phyloP scores from a whole-genome alignment of 2,113 vertebrate genomes.

The Cairina moschata region DNA sequence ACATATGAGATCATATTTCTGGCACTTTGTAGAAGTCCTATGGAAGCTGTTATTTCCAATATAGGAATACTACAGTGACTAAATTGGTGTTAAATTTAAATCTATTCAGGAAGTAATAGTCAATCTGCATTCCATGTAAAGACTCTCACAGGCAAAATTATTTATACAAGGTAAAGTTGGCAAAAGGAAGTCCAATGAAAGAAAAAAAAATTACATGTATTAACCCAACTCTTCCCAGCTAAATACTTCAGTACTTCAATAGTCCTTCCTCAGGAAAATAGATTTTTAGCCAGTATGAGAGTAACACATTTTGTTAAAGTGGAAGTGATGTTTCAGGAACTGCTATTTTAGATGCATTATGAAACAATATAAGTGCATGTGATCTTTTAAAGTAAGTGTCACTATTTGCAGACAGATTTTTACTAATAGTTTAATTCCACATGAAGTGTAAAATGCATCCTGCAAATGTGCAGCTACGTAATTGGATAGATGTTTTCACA shows the following conservation, averaged over 20 bases:
- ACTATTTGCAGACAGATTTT: conserved; percentile 66
- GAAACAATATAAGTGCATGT: conserved; percentile 59
- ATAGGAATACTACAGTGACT: conserved; percentile 78
- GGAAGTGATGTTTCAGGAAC: conserved; percentile 58
- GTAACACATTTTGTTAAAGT: conserved; percentile 59
- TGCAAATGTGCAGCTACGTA: conserved; percentile 49
- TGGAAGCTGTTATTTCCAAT: conserved; percentile 81
- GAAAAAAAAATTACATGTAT: conserved; percentile 65
- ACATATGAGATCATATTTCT: conserved; percentile 84
- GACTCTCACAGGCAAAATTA: conserved; percentile 79
- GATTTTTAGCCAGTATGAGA: conserved; percentile 41
- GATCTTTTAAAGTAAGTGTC: conserved; percentile 60
- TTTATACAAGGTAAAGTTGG: conserved; percentile 81
- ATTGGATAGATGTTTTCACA: conserved; percentile 63
- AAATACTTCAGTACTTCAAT: conserved; percentile 42
- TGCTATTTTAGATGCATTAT: conserved; percentile 65
- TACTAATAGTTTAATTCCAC: conserved; percentile 61
- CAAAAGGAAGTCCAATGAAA: conserved; percentile 76
- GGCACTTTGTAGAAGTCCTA: conserved; percentile 83
- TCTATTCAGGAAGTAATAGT: conserved; percentile 86
- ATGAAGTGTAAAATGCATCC: conserved; percentile 57
- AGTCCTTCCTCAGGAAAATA: conserved; percentile 61
- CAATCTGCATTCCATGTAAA: conserved; percentile 76
- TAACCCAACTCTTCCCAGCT: conserved; percentile 65
- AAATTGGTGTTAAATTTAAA: conserved; percentile 83